Evolutionary conservation across 2,113 vertebrate genomes (phyloP).

Genomic region (Gymnorhina tibicen): DNA sequence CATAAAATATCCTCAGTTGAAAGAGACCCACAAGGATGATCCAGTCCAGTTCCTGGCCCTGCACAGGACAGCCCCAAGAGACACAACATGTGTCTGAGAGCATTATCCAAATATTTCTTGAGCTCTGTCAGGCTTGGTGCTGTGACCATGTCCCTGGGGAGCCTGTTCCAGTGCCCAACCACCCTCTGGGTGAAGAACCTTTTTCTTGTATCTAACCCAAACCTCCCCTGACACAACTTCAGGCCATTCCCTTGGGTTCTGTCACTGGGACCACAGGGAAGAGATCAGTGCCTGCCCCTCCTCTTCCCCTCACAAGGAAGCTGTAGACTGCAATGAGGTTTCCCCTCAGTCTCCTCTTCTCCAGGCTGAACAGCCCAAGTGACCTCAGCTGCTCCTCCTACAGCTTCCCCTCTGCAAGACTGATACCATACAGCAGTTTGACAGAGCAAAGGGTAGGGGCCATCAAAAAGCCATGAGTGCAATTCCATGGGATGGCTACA

Average conservation of each 20-base stretch:
- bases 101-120: background rate
- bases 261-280: background rate
- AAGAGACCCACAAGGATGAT: background rate
- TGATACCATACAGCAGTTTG: background rate
- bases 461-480: background rate
- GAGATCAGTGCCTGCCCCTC: too few relatives aligned
- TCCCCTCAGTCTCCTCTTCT: background rate
- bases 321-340: accelerated
- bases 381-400: background rate
- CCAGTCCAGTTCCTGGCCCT: background rate
- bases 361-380: background rate
- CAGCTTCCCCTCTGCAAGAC: background rate
- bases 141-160: background rate
- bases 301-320: background rate
- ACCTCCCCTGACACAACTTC: background rate
- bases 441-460: background rate
- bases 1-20: background rate
- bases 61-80: background rate
- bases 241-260: background rate
- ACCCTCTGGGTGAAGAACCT: accelerated
- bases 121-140: background rate
- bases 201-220: accelerated
- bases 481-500: background rate
- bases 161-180: accelerated
- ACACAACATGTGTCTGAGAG: background rate